These are phyloP conservation scores for Anser cygnoides DNA, from an alignment of 2,113 vertebrate genomes.

Conservation along the genomic window DNA sequence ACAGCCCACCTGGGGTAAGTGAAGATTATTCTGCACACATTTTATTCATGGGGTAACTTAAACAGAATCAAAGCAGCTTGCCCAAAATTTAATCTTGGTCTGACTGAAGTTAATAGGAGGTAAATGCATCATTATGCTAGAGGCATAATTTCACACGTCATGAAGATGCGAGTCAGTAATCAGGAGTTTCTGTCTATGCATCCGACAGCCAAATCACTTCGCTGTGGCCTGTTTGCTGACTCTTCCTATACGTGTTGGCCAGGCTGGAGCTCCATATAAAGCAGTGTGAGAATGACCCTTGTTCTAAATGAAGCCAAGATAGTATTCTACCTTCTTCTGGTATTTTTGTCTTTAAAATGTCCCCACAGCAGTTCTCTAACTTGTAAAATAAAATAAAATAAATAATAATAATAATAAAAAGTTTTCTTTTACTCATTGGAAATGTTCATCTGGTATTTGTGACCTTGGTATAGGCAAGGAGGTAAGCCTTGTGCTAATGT, in stretches of 20 bases:
- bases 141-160: not conserved
- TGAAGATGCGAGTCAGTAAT: not conserved
- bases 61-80: not conserved
- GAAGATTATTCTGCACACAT: not conserved
- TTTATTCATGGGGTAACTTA: not conserved
- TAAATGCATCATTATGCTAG: not conserved
- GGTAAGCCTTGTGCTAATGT: not conserved
- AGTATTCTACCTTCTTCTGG: not conserved
- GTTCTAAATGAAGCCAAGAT: conserved; percentile 16
- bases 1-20: not conserved
- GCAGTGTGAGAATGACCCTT: not conserved
- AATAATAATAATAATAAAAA: not conserved
- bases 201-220: not conserved
- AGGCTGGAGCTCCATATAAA: not conserved
- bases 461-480: not conserved
- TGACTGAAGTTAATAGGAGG: not conserved
- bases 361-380: not conserved
- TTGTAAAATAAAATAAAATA: not conserved
- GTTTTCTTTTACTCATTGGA: not conserved
- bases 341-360: conserved; percentile 1
- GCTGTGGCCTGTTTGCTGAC: not conserved
- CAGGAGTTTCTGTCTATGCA: not conserved
- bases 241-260: not conserved
- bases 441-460: not conserved
- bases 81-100: not conserved